Conservation (phyloP, 1,140 invertebrate species). For the Oryctes rhinoceros region DNA sequence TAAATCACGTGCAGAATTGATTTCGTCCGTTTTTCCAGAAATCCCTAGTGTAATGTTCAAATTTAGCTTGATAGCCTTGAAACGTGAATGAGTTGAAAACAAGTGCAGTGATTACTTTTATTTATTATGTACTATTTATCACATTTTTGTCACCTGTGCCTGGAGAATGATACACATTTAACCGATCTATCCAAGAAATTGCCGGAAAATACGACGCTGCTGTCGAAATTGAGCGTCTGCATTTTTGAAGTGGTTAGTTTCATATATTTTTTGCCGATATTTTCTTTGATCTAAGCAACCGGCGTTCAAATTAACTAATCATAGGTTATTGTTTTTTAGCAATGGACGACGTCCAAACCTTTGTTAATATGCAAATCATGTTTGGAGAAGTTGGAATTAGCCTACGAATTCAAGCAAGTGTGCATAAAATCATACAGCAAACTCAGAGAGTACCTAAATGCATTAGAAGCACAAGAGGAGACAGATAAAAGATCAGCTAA, state of each 20-base stretch:
- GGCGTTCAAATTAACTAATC: not conserved
- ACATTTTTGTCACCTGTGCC: conserved; percentile 58
- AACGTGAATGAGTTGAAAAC: not conserved
- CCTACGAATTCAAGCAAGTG: conserved; percentile 56
- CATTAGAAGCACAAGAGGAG: not conserved
- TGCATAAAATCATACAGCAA: conserved; percentile 54
- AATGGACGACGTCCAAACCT: not conserved
- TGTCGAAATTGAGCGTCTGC: conserved; percentile 56
- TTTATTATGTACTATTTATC: conserved; percentile 54
- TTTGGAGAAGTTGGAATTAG: conserved; percentile 54
- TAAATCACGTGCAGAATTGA: not conserved
- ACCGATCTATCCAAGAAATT: conserved; percentile 56
- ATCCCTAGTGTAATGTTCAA: not conserved
- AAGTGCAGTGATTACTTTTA: not conserved
- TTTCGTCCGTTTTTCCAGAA: not conserved
- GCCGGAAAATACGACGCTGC: conserved; percentile 52
- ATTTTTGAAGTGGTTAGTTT: conserved; percentile 58
- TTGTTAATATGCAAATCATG: conserved; percentile 55
- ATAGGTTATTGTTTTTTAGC: not conserved
- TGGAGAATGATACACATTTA: conserved; percentile 57
- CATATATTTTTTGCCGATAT: not conserved
- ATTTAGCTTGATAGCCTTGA: conserved; percentile 20
- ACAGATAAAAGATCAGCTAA: not conserved
- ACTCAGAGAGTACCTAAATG: conserved; percentile 53
- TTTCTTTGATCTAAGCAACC: not conserved